Conservation (phyloP, 2,888 invertebrate species). For the Ectemnius continuus region DNA sequence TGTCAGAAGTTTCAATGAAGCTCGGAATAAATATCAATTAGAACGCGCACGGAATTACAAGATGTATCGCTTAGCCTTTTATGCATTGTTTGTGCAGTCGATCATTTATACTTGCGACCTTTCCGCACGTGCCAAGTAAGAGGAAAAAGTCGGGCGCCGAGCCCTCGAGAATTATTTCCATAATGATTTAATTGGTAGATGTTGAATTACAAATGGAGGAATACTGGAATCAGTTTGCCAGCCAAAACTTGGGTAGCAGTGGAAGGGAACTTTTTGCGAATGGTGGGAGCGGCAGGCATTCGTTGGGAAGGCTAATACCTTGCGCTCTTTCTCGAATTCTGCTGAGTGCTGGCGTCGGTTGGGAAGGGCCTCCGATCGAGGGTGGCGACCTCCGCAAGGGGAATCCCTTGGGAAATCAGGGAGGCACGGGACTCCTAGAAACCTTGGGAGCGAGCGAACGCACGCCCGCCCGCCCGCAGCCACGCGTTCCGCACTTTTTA, state of each 20-base stretch:
- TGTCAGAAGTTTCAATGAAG: no score
- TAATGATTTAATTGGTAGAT: no score
- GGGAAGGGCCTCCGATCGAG: slow-evolving; percentile 50
- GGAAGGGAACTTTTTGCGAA: not conserved
- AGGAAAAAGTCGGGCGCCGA: not conserved
- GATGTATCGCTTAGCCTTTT: no score
- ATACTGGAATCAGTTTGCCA: no score
- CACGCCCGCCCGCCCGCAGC: slow-evolving; percentile 44
- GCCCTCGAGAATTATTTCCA: no score
- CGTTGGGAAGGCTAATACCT: not conserved
- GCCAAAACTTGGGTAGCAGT: no score
- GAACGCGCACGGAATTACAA: no score
- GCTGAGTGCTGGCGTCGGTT: slow-evolving; percentile 25
- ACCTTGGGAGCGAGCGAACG: slow-evolving; percentile 31
- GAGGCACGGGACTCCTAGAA: slow-evolving; percentile 64
- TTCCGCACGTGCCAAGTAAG: no score
- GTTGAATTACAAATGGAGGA: no score
- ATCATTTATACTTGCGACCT: no score
- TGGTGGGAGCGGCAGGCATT: not conserved
- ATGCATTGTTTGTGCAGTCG: no score
- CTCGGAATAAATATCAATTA: no score
- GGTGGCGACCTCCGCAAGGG: slow-evolving; percentile 49
- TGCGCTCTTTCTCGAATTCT: slow-evolving; percentile 7
- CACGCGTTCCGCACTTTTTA: slow-evolving; percentile 49
- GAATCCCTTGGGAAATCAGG: slow-evolving; percentile 74